phyloP scores from a whole-genome alignment of 2,113 vertebrate species.

The Brienomyrus longianalis region DNA sequence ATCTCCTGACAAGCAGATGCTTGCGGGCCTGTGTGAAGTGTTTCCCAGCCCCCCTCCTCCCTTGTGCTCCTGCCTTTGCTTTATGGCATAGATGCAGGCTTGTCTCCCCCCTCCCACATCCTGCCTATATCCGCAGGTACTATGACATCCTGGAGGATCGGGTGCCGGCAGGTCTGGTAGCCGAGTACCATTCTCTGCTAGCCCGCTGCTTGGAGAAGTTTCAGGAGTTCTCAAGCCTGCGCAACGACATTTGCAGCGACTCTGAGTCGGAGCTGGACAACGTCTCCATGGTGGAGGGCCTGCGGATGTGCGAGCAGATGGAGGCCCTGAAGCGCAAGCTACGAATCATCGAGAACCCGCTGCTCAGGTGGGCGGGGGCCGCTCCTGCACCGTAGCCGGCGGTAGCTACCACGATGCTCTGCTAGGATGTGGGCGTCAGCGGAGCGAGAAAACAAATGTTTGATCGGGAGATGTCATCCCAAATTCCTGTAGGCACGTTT shows the following conservation, averaged over 20 bases:
- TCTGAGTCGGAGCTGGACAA: slow-evolving; percentile 76
- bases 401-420: not conserved
- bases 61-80: not conserved
- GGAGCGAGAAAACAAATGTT: not conserved
- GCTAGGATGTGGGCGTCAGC: slow-evolving; percentile 6
- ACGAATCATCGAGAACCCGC: slow-evolving; percentile 86
- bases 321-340: slow-evolving; percentile 82
- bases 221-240: slow-evolving; percentile 69
- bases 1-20: not conserved
- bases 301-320: slow-evolving; percentile 77
- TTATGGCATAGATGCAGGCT: not conserved
- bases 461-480: not conserved
- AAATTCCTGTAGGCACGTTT: slow-evolving; percentile 69
- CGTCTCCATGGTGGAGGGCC: slow-evolving; percentile 85
- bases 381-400: not conserved
- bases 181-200: slow-evolving; percentile 71
- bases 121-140: slow-evolving; percentile 60
- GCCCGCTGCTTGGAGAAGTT: slow-evolving; percentile 71
- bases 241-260: slow-evolving; percentile 66
- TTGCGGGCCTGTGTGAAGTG: not conserved
- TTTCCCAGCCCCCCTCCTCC: not conserved
- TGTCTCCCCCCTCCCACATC: not conserved
- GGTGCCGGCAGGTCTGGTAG: slow-evolving; percentile 78
- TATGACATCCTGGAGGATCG: slow-evolving; percentile 87
- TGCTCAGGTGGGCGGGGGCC: slow-evolving; percentile 64